Evolutionary conservation across 1,140 invertebrate species (phyloP), one percentile per base, ranked within the genome.

Genomic region (Alviniconcha marisindica): DNA sequence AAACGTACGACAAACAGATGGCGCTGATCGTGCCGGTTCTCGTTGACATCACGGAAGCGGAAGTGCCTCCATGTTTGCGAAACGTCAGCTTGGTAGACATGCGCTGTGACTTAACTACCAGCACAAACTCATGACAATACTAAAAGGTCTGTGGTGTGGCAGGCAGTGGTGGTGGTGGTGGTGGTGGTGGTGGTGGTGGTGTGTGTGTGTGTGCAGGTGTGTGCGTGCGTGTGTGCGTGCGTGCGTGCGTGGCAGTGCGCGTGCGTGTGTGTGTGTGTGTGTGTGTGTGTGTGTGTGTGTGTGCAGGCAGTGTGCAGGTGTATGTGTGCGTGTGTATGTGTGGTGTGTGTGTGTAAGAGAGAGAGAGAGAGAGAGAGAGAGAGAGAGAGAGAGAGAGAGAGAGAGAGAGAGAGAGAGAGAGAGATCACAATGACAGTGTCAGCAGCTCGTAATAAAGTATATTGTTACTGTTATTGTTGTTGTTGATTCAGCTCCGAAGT

Each of bases 41-140:
- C 3, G 18, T 44, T 14, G 71, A 74, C 28, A 14, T 74, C 2
- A 21, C 0, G 71, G 71, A 74, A 74, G 21, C 71, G 71, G 71
- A 74, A 74, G 71, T 74, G 71, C 71, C 38, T 18, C 36, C 36
- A 74, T 74, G 38, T 74, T 44, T 74, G 38, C 4, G 71, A 28
- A 74, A 40, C 42, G 7, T 74, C 2, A 74, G 15, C 18, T 21
- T 3, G 7, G 42, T 74, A n/a, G 42, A 74, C 24, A 74, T 74
- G 71, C 0, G 14, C 33, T 14, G 15, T 0, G 66, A 71, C 66
- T 38, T 38, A 42, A 42, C 21, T 14, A 74, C 42, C 36, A 0
- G 10, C 21, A 74, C 15, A 40, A 74, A 38, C 38, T 74, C 0
- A 42, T 74, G 2, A 24, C 38, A 38, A 3, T 42, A 24, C n/a